Base-by-base conservation (phyloP, 2,797 vertebrate species). In the Gymnoscopelus braueri region DNA sequence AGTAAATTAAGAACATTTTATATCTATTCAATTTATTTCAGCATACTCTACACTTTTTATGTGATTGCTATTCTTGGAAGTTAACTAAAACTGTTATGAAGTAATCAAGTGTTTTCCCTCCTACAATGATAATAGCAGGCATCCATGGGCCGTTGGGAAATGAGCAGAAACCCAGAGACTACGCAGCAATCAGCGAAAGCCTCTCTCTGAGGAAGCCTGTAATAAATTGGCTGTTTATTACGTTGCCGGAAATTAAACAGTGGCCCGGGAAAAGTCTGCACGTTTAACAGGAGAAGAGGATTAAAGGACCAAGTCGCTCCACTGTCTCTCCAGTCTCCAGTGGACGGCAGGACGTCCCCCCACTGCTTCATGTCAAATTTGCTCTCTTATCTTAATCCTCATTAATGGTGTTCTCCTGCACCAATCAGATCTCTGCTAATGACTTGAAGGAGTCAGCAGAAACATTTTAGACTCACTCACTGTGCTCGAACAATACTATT, bases 201-300 rank as follows among this genome's bases (percentile, higher is more conserved):
- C 72, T 75, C 73, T 82, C 84, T 84, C 82, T 1, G 49, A 85
- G 87, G 85, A 79, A 79, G 74, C 77, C 81, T 81, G 84, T 88
- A 91, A 91, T 91, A 89, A 91, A 92, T 89, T 88, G 85, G 73
- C 83, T 87, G 86, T 91, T 92, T 91, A 44, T 44, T 44, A 87
- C 73, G 81, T 92, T 89, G 87, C 87, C 91, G 82, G 87, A 92
- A 91, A 92, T 91, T 90, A 91, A 91, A 91, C 87, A 85, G 82
- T 79, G 77, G 88, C 75, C 75, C 84, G 84, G 81, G 80, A 90
- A 88, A 87, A 75, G 72, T 44, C 69, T 72, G 72, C 59, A 61
- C 50, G 70, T 89, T 90, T 78, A 88, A 84, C 9, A 74, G 86
- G 67, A 89, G 67, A 75, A 81, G 76, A 65, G 63, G 66, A 88